phyloP scores from a whole-genome alignment of 2,888 invertebrate species.

The Epinotia nisella region DNA sequence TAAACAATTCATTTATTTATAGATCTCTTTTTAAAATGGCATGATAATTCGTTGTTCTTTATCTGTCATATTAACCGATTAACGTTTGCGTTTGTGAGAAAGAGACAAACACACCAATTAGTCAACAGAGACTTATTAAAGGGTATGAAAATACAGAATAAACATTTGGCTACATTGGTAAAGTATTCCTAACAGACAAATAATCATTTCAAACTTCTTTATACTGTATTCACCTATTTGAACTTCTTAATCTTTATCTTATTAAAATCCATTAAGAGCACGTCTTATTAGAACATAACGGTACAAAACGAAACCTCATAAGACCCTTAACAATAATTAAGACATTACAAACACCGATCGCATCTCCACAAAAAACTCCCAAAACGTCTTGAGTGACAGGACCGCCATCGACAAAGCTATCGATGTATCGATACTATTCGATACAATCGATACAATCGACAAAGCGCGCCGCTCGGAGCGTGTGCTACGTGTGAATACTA shows the following conservation, averaged over 20 bases:
- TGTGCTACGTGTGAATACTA: constrained; percentile 84
- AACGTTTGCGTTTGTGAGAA: too few species aligned
- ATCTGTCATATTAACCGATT: too few species aligned
- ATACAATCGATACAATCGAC: constrained; percentile 70
- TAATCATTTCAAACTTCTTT: not conserved
- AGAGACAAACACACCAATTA: too few species aligned
- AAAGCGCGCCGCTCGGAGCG: constrained; percentile 77
- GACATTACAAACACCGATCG: constrained; percentile 60
- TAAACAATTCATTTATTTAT: too few species aligned
- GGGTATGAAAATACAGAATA: too few species aligned
- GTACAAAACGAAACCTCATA: constrained; percentile 14
- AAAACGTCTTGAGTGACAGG: constrained; percentile 81
- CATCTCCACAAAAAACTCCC: constrained; percentile 74
- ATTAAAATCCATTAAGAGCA: constrained; percentile 29
- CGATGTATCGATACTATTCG: constrained; percentile 64
- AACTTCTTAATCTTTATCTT: not conserved
- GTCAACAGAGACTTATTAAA: too few species aligned
- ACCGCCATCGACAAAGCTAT: constrained; percentile 81
- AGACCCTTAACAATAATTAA: constrained; percentile 40
- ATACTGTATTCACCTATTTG: not conserved
- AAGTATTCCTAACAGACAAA: not conserved
- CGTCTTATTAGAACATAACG: constrained; percentile 19
- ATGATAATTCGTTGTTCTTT: too few species aligned
- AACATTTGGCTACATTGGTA: too few species aligned
- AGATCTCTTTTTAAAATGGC: too few species aligned